phyloP scores from a whole-genome alignment of 2,113 vertebrate genomes.

The Elanus axillaris region DNA sequence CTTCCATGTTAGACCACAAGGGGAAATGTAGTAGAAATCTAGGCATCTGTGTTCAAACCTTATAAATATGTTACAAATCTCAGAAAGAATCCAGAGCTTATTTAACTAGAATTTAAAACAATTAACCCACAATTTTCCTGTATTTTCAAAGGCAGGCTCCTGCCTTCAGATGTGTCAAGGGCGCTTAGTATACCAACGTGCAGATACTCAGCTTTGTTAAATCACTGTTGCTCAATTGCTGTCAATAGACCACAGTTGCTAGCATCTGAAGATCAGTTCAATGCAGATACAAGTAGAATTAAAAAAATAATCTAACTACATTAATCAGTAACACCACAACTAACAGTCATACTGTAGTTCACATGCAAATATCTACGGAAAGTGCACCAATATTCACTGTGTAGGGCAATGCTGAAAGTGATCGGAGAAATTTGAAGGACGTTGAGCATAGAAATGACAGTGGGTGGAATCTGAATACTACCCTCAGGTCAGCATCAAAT shows the following conservation, averaged over 20 bases:
- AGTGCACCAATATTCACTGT: rapidly evolving
- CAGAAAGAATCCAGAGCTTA: background rate
- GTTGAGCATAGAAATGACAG: background rate
- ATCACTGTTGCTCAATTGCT: background rate
- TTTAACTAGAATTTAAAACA: background rate
- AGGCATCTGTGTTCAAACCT: background rate
- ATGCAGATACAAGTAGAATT: background rate
- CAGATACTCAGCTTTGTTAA: background rate
- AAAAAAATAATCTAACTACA: background rate
- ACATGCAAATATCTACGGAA: background rate
- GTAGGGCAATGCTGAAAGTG: background rate
- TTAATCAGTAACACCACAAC: background rate
- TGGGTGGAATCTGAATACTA: background rate
- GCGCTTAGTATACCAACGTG: background rate
- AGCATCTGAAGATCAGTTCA: background rate
- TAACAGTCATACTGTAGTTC: background rate
- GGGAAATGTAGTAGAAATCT: background rate
- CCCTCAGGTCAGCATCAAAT: background rate
- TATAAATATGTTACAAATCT: background rate
- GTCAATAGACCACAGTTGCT: background rate
- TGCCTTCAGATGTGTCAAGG: background rate
- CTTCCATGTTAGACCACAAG: background rate
- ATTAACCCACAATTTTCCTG: background rate
- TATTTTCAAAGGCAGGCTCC: background rate
- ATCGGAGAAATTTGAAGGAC: constrained; percentile 6